Evolutionary conservation across 2,797 vertebrate genomes (phyloP).

Genomic region (Trichosurus vulpecula): DNA sequence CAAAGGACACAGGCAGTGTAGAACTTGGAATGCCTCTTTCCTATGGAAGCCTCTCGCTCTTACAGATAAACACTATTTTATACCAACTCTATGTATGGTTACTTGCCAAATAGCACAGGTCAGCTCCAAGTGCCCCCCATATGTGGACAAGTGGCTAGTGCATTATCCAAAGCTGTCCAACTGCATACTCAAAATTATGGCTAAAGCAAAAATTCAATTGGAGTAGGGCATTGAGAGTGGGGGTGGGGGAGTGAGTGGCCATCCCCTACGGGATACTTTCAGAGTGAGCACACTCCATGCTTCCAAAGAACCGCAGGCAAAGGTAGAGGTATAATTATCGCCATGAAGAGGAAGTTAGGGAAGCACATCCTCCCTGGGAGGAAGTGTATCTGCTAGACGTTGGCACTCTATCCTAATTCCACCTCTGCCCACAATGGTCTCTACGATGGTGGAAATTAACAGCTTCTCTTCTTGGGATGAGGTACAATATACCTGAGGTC

Average conservation of each 20-base stretch:
- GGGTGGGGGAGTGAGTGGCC: not conserved
- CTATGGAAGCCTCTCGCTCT: slow-evolving; percentile 54
- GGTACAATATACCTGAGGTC: not conserved
- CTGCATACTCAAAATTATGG: not conserved
- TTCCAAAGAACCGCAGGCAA: not conserved
- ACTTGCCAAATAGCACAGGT: slow-evolving; percentile 18
- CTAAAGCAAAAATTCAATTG: not conserved
- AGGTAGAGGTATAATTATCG: not conserved
- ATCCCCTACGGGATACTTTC: not conserved
- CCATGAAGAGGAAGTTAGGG: not conserved
- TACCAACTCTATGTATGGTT: not conserved
- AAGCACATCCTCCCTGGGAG: not conserved
- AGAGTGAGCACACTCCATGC: not conserved
- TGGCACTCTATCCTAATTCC: not conserved
- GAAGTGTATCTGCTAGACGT: not conserved
- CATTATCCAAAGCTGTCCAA: not conserved
- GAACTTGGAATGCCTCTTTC: slow-evolving; percentile 53
- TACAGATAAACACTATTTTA: slow-evolving; percentile 46
- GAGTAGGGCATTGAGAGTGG: not conserved
- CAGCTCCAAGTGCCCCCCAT: slow-evolving; percentile 35
- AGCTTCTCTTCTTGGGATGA: not conserved
- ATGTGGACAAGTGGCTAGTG: not conserved
- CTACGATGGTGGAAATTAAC: not conserved
- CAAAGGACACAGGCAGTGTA: slow-evolving; percentile 61
- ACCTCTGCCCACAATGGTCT: not conserved